Conservation (phyloP, 2,888 invertebrate species). For the Odontomyia ornata region DNA sequence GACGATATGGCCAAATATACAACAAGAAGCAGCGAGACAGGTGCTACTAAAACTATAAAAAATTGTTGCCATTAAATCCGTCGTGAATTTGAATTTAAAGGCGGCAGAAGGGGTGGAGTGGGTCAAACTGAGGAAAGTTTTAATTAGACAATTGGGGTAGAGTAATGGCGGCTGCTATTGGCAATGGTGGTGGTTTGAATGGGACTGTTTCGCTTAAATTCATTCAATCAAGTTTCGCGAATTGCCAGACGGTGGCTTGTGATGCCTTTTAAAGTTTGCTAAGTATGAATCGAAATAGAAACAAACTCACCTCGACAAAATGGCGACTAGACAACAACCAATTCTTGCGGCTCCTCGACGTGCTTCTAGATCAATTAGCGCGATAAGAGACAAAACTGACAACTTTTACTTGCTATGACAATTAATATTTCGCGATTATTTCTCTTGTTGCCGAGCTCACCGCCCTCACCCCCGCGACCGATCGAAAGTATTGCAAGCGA, state of each 20-base stretch:
- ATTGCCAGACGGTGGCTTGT: too few species aligned
- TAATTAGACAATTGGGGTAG: background rate
- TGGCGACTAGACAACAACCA: conserved; percentile 10
- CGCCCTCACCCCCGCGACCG: too few species aligned
- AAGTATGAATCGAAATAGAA: too few species aligned
- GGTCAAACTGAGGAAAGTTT: background rate
- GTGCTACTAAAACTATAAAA: conserved; percentile 1
- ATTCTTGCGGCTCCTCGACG: background rate
- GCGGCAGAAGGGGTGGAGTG: background rate
- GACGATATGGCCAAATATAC: background rate
- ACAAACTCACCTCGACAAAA: conserved; percentile 31
- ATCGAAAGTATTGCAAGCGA: conserved; percentile 19
- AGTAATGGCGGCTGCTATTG: background rate
- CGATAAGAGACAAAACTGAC: background rate
- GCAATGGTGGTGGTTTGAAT: too few species aligned
- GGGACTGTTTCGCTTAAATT: too few species aligned
- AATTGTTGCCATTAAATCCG: background rate
- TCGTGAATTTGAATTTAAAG: background rate
- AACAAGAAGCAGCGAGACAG: background rate
- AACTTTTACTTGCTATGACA: conserved; percentile 23
- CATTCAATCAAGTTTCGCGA: too few species aligned
- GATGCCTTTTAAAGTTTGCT: too few species aligned
- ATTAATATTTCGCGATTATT: background rate
- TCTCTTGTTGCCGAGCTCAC: background rate
- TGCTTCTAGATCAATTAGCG: background rate